Evolutionary conservation across 2,888 invertebrate genomes (phyloP).

Genomic region (Caenorhabditis zanzibari): DNA sequence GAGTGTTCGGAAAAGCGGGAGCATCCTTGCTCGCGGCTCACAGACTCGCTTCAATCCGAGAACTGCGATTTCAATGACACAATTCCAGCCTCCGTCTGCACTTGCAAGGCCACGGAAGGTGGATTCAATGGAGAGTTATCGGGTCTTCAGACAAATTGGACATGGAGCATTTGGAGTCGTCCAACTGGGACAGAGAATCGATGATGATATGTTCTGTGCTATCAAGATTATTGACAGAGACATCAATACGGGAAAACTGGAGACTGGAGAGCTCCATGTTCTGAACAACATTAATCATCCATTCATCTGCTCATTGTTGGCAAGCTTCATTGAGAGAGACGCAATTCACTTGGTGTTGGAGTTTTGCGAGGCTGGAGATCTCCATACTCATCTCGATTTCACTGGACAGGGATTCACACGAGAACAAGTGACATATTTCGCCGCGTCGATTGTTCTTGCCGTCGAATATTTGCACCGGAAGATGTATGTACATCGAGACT

Average conservation of each 20-base stretch:
- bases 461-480: conserved; percentile 60
- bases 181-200: conserved; percentile 25
- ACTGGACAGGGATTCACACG: conserved; percentile 53
- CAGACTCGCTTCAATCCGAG: conserved; percentile 20
- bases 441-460: conserved; percentile 53
- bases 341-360: conserved; percentile 50
- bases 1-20: conserved; percentile 39
- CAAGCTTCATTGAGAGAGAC: conserved; percentile 40
- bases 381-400: conserved; percentile 51
- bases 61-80: conserved; percentile 13
- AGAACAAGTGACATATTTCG: conserved; percentile 45
- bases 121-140: conserved; percentile 49
- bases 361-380: conserved; percentile 65
- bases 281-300: conserved; percentile 48
- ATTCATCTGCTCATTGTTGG: conserved; percentile 43
- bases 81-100: conserved; percentile 32
- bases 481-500: conserved; percentile 57
- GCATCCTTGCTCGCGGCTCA: conserved; percentile 30
- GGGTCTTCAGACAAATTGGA: conserved; percentile 40
- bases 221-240: conserved; percentile 52
- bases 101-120: conserved; percentile 12
- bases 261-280: conserved; percentile 50
- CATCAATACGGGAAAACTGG: conserved; percentile 12
- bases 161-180: conserved; percentile 60
- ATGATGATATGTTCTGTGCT: conserved; percentile 35